phyloP scores from a whole-genome alignment of 1,140 invertebrate species.

The Leptinotarsa lineolata region DNA sequence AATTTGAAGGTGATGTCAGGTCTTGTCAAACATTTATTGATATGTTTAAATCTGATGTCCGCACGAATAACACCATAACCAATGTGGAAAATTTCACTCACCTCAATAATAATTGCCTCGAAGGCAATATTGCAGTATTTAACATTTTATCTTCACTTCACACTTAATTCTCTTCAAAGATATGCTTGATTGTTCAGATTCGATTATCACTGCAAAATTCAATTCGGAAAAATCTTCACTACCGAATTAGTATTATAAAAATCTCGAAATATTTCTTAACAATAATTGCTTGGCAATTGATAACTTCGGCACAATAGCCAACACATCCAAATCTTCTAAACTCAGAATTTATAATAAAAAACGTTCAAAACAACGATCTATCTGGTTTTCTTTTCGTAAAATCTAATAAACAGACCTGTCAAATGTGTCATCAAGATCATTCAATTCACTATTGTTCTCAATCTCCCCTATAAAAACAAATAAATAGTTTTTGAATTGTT shows the following conservation, averaged over 20 bases:
- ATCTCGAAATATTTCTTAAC: no score
- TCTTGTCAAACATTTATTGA: constrained; percentile 8
- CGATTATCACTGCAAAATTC: background rate
- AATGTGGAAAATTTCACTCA: constrained; percentile 1
- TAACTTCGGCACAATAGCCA: no score
- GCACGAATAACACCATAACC: background rate
- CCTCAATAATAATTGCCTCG: background rate
- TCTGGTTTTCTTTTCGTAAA: background rate
- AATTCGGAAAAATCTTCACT: background rate
- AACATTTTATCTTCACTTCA: background rate
- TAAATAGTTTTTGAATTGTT: constrained; percentile 2
- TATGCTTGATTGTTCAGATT: background rate
- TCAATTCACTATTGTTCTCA: background rate
- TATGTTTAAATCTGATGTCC: background rate
- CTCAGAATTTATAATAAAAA: background rate
- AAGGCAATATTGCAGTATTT: background rate
- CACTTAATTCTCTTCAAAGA: background rate
- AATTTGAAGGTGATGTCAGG: background rate
- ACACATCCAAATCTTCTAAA: background rate
- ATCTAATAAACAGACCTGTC: background rate
- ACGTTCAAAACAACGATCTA: background rate
- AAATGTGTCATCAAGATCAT: constrained; percentile 8
- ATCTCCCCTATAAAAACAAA: background rate
- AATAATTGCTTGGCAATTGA: no score
- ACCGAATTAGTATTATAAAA: background rate